Base-by-base conservation (phyloP, 92 coral and sea anemone species). In the Epizoanthus scotinus region DNA sequence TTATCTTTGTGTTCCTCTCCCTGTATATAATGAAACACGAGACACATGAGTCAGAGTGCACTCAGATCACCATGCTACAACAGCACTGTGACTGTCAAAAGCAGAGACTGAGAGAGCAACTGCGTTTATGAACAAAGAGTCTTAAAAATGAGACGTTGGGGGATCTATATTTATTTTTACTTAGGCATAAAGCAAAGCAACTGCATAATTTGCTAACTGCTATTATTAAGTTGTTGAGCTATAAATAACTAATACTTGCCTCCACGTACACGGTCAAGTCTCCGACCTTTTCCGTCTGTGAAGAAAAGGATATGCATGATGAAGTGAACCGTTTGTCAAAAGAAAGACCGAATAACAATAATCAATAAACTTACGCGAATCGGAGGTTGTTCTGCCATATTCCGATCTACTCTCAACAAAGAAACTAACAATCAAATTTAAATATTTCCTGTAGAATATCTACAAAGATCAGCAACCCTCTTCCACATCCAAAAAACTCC, bases 241-340 rank as follows among this genome's bases (percentile, higher is more conserved):
- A 18, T 27, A 59, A 38, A 21, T 12, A 14, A 34, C 40, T 62
- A 63, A 63, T 59, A 69, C 91, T 84, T 82, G 90, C 99, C 94
- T 88, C 92, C 58, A 96, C 87, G 66, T 87, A 87, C 3, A 96
- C 98, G 55, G 99, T 96, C 85, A 96, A 87, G 86, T 96, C 98
- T 50, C 99, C 99, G 49, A 96, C 98, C 88, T 95, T 95, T 85
- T 95, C 99, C 68, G 87, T 91, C 99, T 95, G 71, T 87, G 91
- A 93, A 86, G 69, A 31, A 67, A 59, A 59, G 79, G 79, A 82
- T 19, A 38, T 74, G n/a, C n/a, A 26, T 31, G 66, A 38, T 12
- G 24, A 58, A 57, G 63, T 26, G 22, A 68, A 38, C 38, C 31
- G 58, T 44, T 85, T 22, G 61, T 68, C 13, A 69, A 71, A 78